Conservation (phyloP, 1,140 invertebrate species). For the Phymorhynchus buccinoides region DNA sequence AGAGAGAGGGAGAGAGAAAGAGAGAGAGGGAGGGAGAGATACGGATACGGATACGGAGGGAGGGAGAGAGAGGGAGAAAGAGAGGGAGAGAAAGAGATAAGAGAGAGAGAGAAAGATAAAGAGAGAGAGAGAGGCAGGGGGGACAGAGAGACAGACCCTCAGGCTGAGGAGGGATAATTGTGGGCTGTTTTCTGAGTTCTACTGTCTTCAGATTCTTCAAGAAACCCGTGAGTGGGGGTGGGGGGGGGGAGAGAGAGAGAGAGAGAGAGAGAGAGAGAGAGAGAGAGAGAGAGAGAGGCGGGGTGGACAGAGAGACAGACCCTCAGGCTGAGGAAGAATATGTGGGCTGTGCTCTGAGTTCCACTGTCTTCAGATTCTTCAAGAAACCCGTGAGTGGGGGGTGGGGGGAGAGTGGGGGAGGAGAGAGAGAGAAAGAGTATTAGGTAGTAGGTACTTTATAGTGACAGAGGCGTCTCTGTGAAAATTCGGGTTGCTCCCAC, state of each 20-base stretch:
- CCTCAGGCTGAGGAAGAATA: constrained; percentile 86
- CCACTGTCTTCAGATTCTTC: constrained; percentile 82
- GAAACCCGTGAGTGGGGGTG: constrained; percentile 51
- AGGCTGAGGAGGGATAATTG: constrained; percentile 83
- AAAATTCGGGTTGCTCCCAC: too few species aligned
- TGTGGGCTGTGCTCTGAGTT: constrained; percentile 86
- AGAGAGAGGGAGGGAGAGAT: too few species aligned
- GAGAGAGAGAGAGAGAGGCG: too few species aligned
- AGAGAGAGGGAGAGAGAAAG: too few species aligned
- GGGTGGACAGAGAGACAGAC: constrained; percentile 70
- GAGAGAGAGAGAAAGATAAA: too few species aligned
- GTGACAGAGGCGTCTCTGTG: too few species aligned
- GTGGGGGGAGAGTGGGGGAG: neutral
- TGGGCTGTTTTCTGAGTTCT: constrained; percentile 86
- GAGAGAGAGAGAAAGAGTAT: too few species aligned
- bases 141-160: constrained; percentile 81
- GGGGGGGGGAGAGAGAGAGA: constrained; percentile 6
- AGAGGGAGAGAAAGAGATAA: too few species aligned
- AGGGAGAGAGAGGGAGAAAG: constrained; percentile 18
- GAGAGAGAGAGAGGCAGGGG: too few species aligned
- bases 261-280: neutral
- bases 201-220: constrained; percentile 81
- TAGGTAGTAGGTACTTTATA: too few species aligned
- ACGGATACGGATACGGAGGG: too few species aligned
- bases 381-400: constrained; percentile 55